Evolutionary conservation across 1,140 invertebrate species (phyloP), one percentile per base, ranked within the genome.

Genomic region (Popillia japonica): DNA sequence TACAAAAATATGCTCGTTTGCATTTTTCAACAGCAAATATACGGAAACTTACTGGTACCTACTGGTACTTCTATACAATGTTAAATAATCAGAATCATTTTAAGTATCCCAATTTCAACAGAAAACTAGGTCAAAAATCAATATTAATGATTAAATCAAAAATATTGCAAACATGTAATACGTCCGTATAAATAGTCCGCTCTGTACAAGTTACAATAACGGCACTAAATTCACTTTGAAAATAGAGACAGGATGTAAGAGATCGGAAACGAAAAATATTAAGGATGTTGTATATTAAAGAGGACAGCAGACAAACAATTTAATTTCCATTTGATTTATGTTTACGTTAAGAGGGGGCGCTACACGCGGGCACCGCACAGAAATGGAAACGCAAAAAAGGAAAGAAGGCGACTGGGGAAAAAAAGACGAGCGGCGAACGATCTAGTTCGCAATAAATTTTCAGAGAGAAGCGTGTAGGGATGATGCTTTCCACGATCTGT

Each of bases 231-330:
- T 48, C 10, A 48, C 44, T 10, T 10, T 10, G 10, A 48, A 48
- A 48, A 48, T 17, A 48, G n/a, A 22, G 59, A 61, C 20, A 27
- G n/a, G 61, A 23, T 23, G 61, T 23, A 68, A n/a, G 17, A 9
- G 17, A 22, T 17, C 48, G 11, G 22, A 68, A 68, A 27, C 27
- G 61, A 34, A 68, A 68, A 27, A 34, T 22, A 27, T 68, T 27
- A 23, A 68, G 11, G 17, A 9, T 9, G 61, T 34, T 68, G 61
- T 68, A 27, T 68, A 68, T 68, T 68, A 68, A 68, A 68, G 27
- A 68, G 22, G 61, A 68, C 61, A 68, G 61, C 61, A 68, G 27
- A 68, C 61, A 68, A 68, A 68, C 61, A 68, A 68, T 68, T 68
- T 68, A 68, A 68, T 68, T 68, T 68, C 22, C 22, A 68, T 68